Conservation (phyloP, 2,888 invertebrate species). For the Sepioteuthis lessoniana region DNA sequence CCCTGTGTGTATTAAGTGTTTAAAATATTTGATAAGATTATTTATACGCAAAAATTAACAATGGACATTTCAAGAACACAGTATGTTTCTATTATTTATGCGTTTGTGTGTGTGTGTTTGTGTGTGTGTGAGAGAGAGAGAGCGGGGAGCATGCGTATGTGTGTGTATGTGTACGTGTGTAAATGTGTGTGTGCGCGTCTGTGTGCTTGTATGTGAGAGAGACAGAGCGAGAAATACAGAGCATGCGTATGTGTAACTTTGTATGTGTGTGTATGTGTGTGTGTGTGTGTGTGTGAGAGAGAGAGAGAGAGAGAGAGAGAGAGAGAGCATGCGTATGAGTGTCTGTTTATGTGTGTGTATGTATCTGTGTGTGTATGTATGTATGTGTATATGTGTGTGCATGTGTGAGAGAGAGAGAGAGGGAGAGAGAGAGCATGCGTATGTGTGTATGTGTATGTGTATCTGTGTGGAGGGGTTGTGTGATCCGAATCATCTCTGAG, state of each 20-base stretch:
- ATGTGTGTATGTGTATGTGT: background rate
- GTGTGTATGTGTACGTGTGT: background rate
- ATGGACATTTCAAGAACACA: too few relatives aligned
- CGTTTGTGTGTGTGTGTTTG: too few relatives aligned
- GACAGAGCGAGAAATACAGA: too few relatives aligned
- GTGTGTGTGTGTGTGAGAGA: background rate
- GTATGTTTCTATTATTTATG: too few relatives aligned
- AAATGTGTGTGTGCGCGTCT: background rate
- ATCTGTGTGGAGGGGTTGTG: background rate
- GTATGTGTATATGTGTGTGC: background rate
- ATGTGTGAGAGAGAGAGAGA: too few relatives aligned
- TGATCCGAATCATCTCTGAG: background rate
- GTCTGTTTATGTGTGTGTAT: background rate
- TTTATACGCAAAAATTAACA: too few relatives aligned
- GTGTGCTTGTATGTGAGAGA: too few relatives aligned
- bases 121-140: too few relatives aligned
- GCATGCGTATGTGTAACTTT: background rate
- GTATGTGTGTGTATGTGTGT: background rate
- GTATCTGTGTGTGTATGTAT: background rate
- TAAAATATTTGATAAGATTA: too few relatives aligned
- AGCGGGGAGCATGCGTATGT: background rate
- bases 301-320: fast-evolving
- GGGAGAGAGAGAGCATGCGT: too few relatives aligned
- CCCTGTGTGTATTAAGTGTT: too few relatives aligned
- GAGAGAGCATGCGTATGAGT: too few relatives aligned